Conservation (phyloP, 1,140 invertebrate species). For the Heliconius eleuchia region DNA sequence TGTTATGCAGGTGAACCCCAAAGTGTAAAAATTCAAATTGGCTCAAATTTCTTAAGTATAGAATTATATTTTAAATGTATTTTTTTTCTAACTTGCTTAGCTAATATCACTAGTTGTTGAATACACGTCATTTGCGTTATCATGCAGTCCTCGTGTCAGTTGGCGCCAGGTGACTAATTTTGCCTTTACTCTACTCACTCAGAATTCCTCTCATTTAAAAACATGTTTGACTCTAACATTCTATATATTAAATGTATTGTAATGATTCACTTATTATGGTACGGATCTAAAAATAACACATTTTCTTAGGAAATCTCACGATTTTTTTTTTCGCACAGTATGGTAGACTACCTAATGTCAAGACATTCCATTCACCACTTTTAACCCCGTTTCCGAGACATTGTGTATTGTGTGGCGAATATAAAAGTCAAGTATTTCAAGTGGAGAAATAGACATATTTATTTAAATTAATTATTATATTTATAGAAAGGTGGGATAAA, state of each 20-base stretch:
- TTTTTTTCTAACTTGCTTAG: background rate
- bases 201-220: conserved; percentile 18
- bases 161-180: conserved; percentile 31
- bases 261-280: background rate
- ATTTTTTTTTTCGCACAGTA: background rate
- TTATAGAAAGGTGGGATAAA: too few species aligned
- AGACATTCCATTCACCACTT: too few species aligned
- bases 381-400: too few species aligned
- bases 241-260: background rate
- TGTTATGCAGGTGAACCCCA: too few species aligned
- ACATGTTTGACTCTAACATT: background rate
- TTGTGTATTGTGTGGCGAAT: too few species aligned
- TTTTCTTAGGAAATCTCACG: background rate
- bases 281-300: background rate
- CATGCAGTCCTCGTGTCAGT: conserved; percentile 19
- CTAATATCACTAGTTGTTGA: background rate
- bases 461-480: too few species aligned
- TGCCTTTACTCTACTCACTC: conserved; percentile 15
- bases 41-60: too few species aligned
- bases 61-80: too few species aligned
- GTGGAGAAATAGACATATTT: too few species aligned
- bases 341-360: too few species aligned
- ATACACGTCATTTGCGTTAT: conserved; percentile 17
- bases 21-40: too few species aligned
- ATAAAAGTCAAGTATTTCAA: too few species aligned